Evolutionary conservation across 2,113 vertebrate genomes (phyloP).

Genomic region (Calypte anna): DNA sequence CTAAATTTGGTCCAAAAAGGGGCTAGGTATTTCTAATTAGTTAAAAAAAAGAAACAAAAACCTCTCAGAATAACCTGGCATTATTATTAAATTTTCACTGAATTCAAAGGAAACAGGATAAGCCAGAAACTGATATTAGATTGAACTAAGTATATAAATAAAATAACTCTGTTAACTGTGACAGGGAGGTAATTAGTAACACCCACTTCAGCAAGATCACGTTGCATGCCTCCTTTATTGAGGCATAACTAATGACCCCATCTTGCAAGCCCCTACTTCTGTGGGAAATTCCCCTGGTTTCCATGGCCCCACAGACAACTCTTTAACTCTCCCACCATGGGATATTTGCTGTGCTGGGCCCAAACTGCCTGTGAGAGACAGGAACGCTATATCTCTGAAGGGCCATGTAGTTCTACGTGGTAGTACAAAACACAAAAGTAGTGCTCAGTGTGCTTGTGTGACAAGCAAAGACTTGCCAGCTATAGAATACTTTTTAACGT

Average conservation of each 20-base stretch:
- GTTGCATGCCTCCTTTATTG: neutral
- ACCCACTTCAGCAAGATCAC: neutral
- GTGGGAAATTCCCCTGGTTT: neutral
- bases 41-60: neutral
- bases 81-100: neutral
- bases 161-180: neutral
- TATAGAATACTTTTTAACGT: neutral
- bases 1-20: neutral
- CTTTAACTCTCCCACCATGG: neutral
- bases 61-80: neutral
- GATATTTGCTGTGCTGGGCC: neutral
- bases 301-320: neutral
- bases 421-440: neutral
- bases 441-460: neutral
- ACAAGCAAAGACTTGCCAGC: neutral
- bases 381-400: neutral
- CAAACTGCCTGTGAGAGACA: neutral
- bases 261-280: neutral
- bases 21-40: neutral
- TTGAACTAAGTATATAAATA: neutral
- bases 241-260: neutral
- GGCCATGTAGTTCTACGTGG: neutral
- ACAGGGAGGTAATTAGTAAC: neutral
- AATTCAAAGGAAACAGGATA: neutral
- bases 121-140: neutral